Base-by-base conservation (phyloP, 2,797 vertebrate species). In the Ctenopoma kingsleyae region DNA sequence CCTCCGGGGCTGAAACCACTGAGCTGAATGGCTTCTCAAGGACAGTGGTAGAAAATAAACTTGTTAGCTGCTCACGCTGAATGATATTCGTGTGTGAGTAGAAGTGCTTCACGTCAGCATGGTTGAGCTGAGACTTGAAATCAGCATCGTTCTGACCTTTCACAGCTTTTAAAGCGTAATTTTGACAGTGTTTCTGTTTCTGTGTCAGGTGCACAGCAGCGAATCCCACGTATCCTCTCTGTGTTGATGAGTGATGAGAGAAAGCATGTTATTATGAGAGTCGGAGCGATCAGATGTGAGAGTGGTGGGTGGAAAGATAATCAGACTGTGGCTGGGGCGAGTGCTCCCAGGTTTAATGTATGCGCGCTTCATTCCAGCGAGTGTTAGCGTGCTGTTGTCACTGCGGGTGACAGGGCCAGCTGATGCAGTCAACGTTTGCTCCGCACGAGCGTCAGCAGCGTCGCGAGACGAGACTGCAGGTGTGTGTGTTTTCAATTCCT, bases 371-470 rank as follows among this genome's bases (percentile, higher is more conserved):
- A 58, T 59, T 51, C 43, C 20, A 0, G 27, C n/a, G 40, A 41
- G 82, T 2, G 51, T 68, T 40, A 74, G 46, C 57, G 55, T 63
- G 77, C 56, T 64, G 82, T 20, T 78, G 80, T 69, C 66, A 53
- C 71, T 35, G 62, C 25, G 1, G 73, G 57, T 68, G 71, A 86
- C 71, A 17, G 51, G 40, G 19, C 4, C 1, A 19, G 11, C 10
- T 68, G 72, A 79, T 57, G 63, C 56, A 66, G 69, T 22, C 19
- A 1, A 32, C 16, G 19, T 59, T 69, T 54, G 62, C 60, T 68
- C 40, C 13, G 20, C 27, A 25, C 10, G 48, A 63, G 60, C n/a
- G 8, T 72, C 63, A n/a, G 40, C 27, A 15, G 25, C 25, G 25
- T 27, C 25, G 44, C 23, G 1, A 22, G 16, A 27, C 48, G 51